Conservation (phyloP, 2,797 vertebrate genomes). For the Macropus fuliginosus region DNA sequence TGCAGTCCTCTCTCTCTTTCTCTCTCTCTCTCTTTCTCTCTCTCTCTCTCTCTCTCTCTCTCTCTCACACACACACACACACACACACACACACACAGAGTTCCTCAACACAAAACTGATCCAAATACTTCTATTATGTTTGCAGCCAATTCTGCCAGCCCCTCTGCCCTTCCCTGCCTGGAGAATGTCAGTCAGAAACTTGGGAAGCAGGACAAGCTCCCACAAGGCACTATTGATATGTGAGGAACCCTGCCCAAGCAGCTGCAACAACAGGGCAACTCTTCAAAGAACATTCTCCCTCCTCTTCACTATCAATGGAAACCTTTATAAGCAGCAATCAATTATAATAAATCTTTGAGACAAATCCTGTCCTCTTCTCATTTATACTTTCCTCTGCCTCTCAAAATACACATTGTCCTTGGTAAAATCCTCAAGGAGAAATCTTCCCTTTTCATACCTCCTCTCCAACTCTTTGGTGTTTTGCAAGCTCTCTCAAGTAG, state of each 20-base stretch:
- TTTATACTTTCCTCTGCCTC: slow-evolving; percentile 36
- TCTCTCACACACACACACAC: slow-evolving; percentile 19
- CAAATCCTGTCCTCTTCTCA: slow-evolving; percentile 69
- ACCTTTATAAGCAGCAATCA: slow-evolving; percentile 78
- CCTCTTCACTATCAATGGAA: slow-evolving; percentile 79
- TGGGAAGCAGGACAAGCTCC: slow-evolving; percentile 79
- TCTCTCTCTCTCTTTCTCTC: background rate
- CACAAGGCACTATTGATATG: slow-evolving; percentile 83
- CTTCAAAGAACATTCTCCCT: slow-evolving; percentile 82
- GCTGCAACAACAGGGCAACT: slow-evolving; percentile 85
- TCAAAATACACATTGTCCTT: slow-evolving; percentile 76
- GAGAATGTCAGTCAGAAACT: slow-evolving; percentile 81
- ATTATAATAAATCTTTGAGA: slow-evolving; percentile 73
- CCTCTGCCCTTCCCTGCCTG: slow-evolving; percentile 74
- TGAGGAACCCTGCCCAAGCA: slow-evolving; percentile 85
- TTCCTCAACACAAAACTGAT: slow-evolving; percentile 28
- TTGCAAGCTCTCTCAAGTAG: slow-evolving; percentile 79
- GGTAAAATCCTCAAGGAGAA: slow-evolving; percentile 79
- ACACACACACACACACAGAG: slow-evolving; percentile 9
- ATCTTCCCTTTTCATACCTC: slow-evolving; percentile 50
- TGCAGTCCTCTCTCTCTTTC: slow-evolving; percentile 56
- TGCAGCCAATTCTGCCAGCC: slow-evolving; percentile 71
- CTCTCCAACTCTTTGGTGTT: slow-evolving; percentile 51
- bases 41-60: background rate
- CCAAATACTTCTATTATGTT: slow-evolving; percentile 69